Evolutionary conservation across 23 tunicate genomes (phyloP), one percentile per base, ranked within the genome.

Genomic region (Ascidia mentula): DNA sequence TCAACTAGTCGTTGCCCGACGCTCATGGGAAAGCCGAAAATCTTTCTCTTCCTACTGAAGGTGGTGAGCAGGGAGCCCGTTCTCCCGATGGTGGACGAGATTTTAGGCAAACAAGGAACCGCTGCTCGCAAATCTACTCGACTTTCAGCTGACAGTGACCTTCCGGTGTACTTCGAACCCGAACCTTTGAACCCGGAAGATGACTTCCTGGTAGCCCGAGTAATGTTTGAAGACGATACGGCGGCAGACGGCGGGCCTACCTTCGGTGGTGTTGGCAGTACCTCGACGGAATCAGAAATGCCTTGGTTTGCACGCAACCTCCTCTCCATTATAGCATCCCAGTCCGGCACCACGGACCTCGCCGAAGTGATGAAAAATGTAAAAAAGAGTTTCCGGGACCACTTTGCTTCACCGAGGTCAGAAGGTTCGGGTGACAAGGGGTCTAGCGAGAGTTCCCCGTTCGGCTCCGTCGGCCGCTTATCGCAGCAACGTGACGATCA

Each of bases 1-100:
- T 59, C 77, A 22, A 80, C 70, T 59, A 73, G 82, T 38, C 31
- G 89, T 3, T 91, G 97, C 37, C 97, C 90, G 39, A 77, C 97
- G 28, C 79, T 91, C 72, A 86, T 86, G 13, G 97, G 84, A 20
- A 91, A 86, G 36, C 97, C 97, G 37, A 91, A 91, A 72, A 59
- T 91, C 1, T 91, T 91, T 77, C 72, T 91, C 0, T 39, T 85
- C 34, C 33, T 91, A 22, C 80, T 91, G 18, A 76, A 73, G 30
- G 97, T 91, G 13, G 82, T 90, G 12, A 59, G 28, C n/a, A 81
- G 80, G 28, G 87, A 91, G 13, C 85, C 90, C 6, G 46, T 46
- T 26, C 70, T 84, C 0, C 90, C 90, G 8, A 32, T 37, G 26
- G 72, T 85, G 0, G 72, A 34, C 37, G 82, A 85, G 7, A 34